Conservation (phyloP, 2,797 vertebrate genomes). For the Tamandua tetradactyla region DNA sequence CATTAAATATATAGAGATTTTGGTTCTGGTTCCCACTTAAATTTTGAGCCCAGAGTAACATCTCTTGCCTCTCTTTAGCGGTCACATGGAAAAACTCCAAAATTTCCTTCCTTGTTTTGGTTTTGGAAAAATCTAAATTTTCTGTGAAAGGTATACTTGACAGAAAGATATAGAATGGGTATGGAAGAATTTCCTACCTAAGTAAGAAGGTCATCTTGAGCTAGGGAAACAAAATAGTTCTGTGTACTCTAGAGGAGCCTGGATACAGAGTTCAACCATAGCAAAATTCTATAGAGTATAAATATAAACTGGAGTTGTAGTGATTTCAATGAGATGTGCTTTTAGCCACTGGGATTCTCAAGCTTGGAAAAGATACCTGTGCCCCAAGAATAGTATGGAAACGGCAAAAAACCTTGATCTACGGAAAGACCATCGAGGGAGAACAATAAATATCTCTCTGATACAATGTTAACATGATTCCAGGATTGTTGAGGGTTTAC, state of each 20-base stretch:
- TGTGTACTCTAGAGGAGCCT: neutral
- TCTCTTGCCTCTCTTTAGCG: neutral
- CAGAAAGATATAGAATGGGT: neutral
- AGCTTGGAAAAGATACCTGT: neutral
- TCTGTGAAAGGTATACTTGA: neutral
- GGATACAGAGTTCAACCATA: neutral
- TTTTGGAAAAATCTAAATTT: neutral
- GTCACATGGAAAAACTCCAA: neutral
- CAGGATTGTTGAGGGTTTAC: no score
- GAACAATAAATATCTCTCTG: neutral
- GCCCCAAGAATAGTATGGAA: neutral
- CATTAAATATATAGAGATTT: neutral
- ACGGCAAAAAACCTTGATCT: no score
- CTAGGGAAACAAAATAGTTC: neutral
- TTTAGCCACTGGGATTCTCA: neutral
- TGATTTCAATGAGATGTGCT: neutral
- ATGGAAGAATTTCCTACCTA: no score
- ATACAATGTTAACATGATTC: no score
- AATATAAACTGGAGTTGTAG: neutral
- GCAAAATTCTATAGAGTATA: neutral
- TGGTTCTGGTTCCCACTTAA: neutral
- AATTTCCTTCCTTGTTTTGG: neutral
- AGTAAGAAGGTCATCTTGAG: neutral
- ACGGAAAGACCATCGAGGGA: neutral
- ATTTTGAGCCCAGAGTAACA: neutral